Base-by-base conservation (phyloP, 2,888 invertebrate genomes). In the Iphiclides podalirius region DNA sequence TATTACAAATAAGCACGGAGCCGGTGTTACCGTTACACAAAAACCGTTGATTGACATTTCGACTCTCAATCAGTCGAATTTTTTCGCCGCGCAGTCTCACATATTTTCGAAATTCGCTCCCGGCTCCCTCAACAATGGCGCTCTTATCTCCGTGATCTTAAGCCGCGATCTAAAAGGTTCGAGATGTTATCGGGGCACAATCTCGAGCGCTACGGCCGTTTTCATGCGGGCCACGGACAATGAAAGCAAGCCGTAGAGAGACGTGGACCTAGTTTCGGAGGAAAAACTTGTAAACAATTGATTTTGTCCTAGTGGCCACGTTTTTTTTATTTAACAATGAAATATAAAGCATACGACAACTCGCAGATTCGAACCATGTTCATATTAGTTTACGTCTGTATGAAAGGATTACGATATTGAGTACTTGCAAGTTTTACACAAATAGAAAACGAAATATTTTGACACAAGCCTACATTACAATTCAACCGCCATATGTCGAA, bases 101-200 rank as follows among this genome's bases (percentile, higher is more conserved):
- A 70, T 70, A 73, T 72, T 72, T 70, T 66, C n/a, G 58, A 58
- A 64, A 64, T 71, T 64, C 60, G 55, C 52, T 53, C 54, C 56
- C 58, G 60, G 57, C 54, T 71, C 51, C 62, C 60, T 66, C n/a
- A 59, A 75, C 75, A 79, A 79, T 75, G 64, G 63, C 56, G 31
- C 56, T 63, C 72, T 79, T 84, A 82, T 83, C 83, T 72, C 41
- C 43, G 47, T 50, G 51, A 79, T 78, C 79, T 75, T 36, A 55
- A 60, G 61, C 59, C 52, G 41, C 42, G 62, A 60, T 65, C 61
- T 57, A 63, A 74, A 58, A 71, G 67, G 66, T 56, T 62, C 59
- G 60, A 79, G n/a, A n/a, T 77, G 68, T 80, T 85, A 85, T 85
- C 85, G 63, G 61, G 48, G 51, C 59, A 57, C 59, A 51, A 55